Conservation (phyloP, 2,113 vertebrate genomes). For the Zapornia atra region DNA sequence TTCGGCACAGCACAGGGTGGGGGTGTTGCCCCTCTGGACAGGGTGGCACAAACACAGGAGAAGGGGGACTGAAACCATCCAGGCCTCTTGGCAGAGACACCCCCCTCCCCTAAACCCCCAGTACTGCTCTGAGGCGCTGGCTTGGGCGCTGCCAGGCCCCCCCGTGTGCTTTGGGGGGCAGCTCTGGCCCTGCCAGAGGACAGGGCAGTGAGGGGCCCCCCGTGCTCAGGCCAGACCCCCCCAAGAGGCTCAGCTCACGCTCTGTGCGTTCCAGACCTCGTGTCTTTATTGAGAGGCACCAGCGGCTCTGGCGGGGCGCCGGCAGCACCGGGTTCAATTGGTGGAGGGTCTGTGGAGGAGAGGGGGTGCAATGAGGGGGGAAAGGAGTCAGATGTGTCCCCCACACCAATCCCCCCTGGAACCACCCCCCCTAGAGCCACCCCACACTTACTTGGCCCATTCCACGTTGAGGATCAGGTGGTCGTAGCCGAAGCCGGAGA, state of each 20-base stretch:
- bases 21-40: not conserved
- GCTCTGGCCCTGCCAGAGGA: not conserved
- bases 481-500: conserved; percentile 95
- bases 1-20: too few relatives aligned
- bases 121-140: fast-evolving
- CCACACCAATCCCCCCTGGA: too few relatives aligned
- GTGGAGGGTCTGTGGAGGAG: conserved; percentile 68
- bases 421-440: too few relatives aligned
- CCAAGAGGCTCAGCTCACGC: too few relatives aligned
- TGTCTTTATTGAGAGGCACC: not conserved
- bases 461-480: conserved; percentile 97
- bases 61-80: not conserved
- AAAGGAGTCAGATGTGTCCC: not conserved
- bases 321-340: conserved; percentile 39
- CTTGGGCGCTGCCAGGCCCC: not conserved
- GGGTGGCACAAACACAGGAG: fast-evolving
- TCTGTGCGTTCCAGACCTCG: not conserved
- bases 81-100: fast-evolving
- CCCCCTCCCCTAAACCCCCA: fast-evolving
- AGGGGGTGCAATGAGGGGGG: fast-evolving
- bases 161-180: fast-evolving
- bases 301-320: fast-evolving
- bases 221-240: too few relatives aligned
- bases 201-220: too few relatives aligned
- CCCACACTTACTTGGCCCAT: conserved; percentile 91